Percentiles rank a stretch among this genome's conserved stretches.
Evolutionary conservation across 2,797 vertebrate genomes (phyloP).

Genomic region (Gymnothorax reevesii): DNA sequence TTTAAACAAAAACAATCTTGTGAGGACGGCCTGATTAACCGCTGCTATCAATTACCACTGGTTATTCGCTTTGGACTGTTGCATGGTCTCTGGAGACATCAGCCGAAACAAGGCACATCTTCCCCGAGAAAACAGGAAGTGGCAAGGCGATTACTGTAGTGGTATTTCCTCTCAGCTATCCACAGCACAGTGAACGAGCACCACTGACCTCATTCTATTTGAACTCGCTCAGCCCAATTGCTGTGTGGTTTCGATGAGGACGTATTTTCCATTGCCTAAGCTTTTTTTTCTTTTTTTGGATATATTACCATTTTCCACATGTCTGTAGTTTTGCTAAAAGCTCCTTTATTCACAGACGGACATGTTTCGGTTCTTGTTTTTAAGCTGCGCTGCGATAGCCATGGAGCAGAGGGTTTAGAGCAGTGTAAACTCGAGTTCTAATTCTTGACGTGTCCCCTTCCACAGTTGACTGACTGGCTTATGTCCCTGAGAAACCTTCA

Average conservation of each 20-base stretch:
- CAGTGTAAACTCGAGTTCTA: not conserved
- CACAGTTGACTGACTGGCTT: not conserved
- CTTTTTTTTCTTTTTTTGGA: not conserved
- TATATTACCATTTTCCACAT: not conserved
- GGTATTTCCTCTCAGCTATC: not conserved
- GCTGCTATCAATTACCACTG: slow-evolving; percentile 17
- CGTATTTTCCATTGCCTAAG: not conserved
- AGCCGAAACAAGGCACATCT: not conserved
- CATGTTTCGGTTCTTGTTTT: not conserved
- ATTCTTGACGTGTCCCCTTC: not conserved
- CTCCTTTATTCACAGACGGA: not conserved
- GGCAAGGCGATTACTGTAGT: not conserved
- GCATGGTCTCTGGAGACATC: not conserved
- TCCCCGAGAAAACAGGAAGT: slow-evolving; percentile 3
- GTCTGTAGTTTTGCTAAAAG: not conserved
- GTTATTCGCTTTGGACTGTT: slow-evolving; percentile 5
- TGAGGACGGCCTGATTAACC: slow-evolving; percentile 14
- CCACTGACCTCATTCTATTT: not conserved
- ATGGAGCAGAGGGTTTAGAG: not conserved
- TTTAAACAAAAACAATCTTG: slow-evolving; percentile 5
- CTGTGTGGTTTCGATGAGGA: no score
- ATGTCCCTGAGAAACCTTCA: not conserved
- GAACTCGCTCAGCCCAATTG: not conserved
- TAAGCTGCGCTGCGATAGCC: not conserved
- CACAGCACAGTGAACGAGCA: not conserved